Evolutionary conservation across 1,140 invertebrate species (phyloP).

Genomic region (Bombyx mori): ASM3026992v2 NC_085107.1:16560001-16560500

Average conservation of each 20-base stretch:
- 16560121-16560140: slow-evolving; percentile 83
- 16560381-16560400: slow-evolving; percentile 78
- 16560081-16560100: slow-evolving; percentile 85
- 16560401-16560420: slow-evolving; percentile 58
- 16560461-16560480: slow-evolving; percentile 30
- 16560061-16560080: slow-evolving; percentile 75
- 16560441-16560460: neutral
- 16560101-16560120: slow-evolving; percentile 87
- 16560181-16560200: slow-evolving; percentile 70
- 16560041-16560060: slow-evolving; percentile 25
- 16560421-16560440: slow-evolving; percentile 24
- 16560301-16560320: slow-evolving; percentile 91
- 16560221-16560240: slow-evolving; percentile 81
- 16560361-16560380: slow-evolving; percentile 77
- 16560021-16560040: slow-evolving; percentile 54
- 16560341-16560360: slow-evolving; percentile 84
- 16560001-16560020: slow-evolving; percentile 64
- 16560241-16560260: slow-evolving; percentile 82
- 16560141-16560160: slow-evolving; percentile 78
- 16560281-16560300: slow-evolving; percentile 76
- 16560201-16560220: slow-evolving; percentile 76
- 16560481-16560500: neutral
- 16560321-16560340: slow-evolving; percentile 95
- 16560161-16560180: slow-evolving; percentile 84
- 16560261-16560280: slow-evolving; percentile 80